Conservation (phyloP, 2,888 invertebrate genomes). For the Diarsia rubi region DNA sequence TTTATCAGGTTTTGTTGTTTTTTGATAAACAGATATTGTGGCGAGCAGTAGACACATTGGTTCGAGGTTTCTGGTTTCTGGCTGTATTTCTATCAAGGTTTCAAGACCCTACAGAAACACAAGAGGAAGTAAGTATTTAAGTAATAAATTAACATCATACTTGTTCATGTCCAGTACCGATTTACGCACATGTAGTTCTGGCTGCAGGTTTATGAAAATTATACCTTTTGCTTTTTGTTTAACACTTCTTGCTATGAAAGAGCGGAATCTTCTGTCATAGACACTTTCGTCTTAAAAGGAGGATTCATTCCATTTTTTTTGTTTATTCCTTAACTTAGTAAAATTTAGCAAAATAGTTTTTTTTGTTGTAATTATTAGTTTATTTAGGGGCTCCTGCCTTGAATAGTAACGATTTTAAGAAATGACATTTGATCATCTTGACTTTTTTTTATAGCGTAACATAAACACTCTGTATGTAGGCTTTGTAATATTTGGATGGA, state of each 20-base stretch:
- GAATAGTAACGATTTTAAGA: background rate
- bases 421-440: too few species aligned
- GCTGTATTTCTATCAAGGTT: background rate
- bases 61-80: constrained; percentile 1
- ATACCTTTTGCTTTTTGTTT: too few species aligned
- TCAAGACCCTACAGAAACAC: background rate
- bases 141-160: background rate
- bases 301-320: too few species aligned
- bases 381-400: background rate
- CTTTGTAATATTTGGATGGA: background rate
- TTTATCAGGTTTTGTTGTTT: background rate
- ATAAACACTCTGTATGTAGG: background rate
- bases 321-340: too few species aligned
- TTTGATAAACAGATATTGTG: constrained; percentile 11
- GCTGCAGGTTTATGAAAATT: too few species aligned
- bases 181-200: too few species aligned
- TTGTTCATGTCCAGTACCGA: background rate
- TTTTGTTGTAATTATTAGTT: background rate
- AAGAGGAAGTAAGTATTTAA: constrained; percentile 3
- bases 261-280: too few species aligned
- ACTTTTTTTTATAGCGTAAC: background rate
- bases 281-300: too few species aligned
- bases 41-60: background rate
- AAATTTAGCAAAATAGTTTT: too few species aligned
- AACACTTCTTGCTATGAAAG: too few species aligned